Conservation (phyloP, 2,888 invertebrate genomes). For the Baronia brevicornis region DNA sequence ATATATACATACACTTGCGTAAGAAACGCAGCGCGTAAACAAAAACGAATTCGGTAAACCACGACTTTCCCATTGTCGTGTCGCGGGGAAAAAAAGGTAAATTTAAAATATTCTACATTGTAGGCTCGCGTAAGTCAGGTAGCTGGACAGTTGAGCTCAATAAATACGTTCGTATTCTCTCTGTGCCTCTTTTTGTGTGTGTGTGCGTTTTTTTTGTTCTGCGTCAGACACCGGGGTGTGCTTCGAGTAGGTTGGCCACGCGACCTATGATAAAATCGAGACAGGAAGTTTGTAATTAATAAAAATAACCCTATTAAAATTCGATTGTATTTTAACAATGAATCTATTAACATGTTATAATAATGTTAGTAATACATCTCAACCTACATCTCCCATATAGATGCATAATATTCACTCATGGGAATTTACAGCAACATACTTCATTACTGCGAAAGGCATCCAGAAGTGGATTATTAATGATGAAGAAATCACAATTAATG, state of each 20-base stretch:
- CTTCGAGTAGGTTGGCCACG: constrained; percentile 4
- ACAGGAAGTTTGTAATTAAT: no score
- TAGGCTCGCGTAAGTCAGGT: constrained; percentile 44
- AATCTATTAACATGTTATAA: no score
- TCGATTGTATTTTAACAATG: no score
- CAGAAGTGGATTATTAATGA: no score
- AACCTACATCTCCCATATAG: no score
- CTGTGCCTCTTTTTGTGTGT: constrained; percentile 16
- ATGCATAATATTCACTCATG: no score
- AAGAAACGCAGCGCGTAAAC: constrained; percentile 18
- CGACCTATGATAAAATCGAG: neutral
- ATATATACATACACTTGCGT: constrained; percentile 5
- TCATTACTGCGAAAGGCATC: no score
- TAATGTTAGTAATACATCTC: no score
- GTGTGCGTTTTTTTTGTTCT: constrained; percentile 24
- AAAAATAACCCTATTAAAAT: no score
- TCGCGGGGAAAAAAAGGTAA: constrained; percentile 16
- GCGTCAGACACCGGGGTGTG: constrained; percentile 27
- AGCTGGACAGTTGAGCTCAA: constrained; percentile 30
- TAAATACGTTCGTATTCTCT: constrained; percentile 28
- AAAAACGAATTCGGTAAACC: constrained; percentile 23
- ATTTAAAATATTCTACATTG: constrained; percentile 25
- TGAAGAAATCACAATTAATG: no score
- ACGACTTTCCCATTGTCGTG: constrained; percentile 18
- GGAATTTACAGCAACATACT: no score